These are phyloP conservation scores for Porites cylindrica DNA, from an alignment of 92 coral and sea anemone species.

Conservation along the genomic window DNA sequence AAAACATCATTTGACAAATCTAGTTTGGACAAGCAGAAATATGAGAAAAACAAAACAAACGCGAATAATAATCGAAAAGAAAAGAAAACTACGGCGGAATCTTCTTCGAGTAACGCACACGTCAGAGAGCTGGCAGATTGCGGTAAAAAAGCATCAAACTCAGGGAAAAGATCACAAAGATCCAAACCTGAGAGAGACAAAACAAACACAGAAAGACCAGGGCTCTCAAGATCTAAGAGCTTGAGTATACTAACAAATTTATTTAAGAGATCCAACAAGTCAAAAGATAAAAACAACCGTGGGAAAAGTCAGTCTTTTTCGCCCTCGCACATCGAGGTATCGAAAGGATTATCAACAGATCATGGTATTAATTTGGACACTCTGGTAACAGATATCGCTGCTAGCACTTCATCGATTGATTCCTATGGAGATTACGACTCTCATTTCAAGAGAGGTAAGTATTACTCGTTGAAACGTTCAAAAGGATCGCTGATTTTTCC, in stretches of 20 bases:
- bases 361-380: conserved; percentile 41
- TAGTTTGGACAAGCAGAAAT: conserved; percentile 45
- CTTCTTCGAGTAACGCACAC: conserved; percentile 26
- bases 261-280: conserved; percentile 72
- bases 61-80: conserved; percentile 51
- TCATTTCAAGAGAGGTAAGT: conserved; percentile 45
- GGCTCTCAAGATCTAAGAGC: conserved; percentile 75
- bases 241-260: conserved; percentile 81
- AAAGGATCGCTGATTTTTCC: conserved; percentile 76
- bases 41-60: conserved; percentile 54
- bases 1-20: conserved; percentile 68
- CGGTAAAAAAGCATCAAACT: conserved; percentile 15
- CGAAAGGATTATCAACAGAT: conserved; percentile 32
- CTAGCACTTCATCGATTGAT: conserved; percentile 59
- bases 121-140: conserved; percentile 36
- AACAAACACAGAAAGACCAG: conserved; percentile 56
- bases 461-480: conserved; percentile 85
- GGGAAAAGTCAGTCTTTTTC: conserved; percentile 59
- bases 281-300: conserved; percentile 65
- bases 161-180: conserved; percentile 44
- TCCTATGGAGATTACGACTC: conserved; percentile 57
- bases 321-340: conserved; percentile 5
- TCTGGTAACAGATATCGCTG: conserved; percentile 47
- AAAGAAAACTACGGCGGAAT: conserved; percentile 32
- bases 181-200: conserved; percentile 38